Base-by-base conservation (phyloP, 2,113 vertebrate species). In the Bujurquina vittata region DNA sequence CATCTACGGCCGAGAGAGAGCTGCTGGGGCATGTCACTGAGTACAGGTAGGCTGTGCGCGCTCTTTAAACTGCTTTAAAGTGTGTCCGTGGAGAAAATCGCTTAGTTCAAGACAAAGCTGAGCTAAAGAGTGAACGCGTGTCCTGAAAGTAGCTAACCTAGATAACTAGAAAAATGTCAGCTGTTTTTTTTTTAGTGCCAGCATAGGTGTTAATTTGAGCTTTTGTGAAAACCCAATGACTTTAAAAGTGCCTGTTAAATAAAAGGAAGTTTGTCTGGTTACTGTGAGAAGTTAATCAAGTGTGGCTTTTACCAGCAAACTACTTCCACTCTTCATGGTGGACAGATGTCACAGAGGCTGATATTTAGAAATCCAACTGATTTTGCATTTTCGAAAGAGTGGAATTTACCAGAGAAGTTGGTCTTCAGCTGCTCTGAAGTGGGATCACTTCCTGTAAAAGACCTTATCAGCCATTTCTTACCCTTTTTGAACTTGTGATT, bases 231-330 rank as follows among this genome's bases (percentile, higher is more conserved):
- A 57, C 69, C 79, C 60, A 40, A 84, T 46, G 84, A 85, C 22
- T 76, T 57, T 33, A 43, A n/a, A n/a, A 76, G 31, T 59, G 12
- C 4, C 43, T 43, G 58, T 76, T 69, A 15, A 20, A 83, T 59
- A 85, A 89, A 88, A 80, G 89, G 90, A 91, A 93, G 90, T 91
- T 80, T 87, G 57, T 3, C 10, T 46, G 1, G 5, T 65, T 76
- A 43, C 20, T 74, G 4, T 73, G 72, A 89, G 65, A 87, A 75
- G 83, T 77, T 78, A 69, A 77, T 67, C 2, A 77, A 84, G 77
- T 77, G 46, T 6, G 1, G 20, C 17, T 54, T 33, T 17, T 65
- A 37, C 33, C 40, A 62, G 20, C 31, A 52, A 6, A 43, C 10
- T 20, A 79, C 76, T 86, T 91, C 84, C 85, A 86, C 86, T 67